Evolutionary conservation across 1,140 invertebrate genomes (phyloP).

Genomic region (Samia ricini): DNA sequence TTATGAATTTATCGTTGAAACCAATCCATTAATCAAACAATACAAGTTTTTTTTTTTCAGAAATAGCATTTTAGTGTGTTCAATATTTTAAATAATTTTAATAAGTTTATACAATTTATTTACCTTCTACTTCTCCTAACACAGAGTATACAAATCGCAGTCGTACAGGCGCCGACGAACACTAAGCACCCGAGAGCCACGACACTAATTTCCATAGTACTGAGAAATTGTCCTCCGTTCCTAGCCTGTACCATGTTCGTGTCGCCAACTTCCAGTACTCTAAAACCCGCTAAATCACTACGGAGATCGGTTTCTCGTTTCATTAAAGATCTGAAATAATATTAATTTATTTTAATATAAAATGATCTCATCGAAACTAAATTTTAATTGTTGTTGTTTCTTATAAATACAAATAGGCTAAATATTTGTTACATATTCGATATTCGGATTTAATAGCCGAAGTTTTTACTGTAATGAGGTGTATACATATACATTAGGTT

Average conservation of each 20-base stretch:
- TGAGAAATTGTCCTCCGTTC: conserved; percentile 57
- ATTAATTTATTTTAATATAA: background rate
- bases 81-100: too few relatives aligned
- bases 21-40: too few relatives aligned
- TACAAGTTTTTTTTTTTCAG: too few relatives aligned
- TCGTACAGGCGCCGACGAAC: conserved; percentile 86
- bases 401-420: too few relatives aligned
- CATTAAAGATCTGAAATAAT: conserved; percentile 77
- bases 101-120: conserved; percentile 6
- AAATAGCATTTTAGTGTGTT: too few relatives aligned
- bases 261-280: conserved; percentile 76
- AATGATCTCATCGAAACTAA: background rate
- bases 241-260: conserved; percentile 52
- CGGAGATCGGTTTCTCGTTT: conserved; percentile 80
- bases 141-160: conserved; percentile 88
- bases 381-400: background rate
- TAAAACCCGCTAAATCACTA: conserved; percentile 79
- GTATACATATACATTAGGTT: background rate
- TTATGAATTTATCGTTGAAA: too few relatives aligned
- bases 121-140: conserved; percentile 82
- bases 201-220: conserved; percentile 88
- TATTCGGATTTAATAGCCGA: background rate
- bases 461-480: background rate
- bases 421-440: too few relatives aligned
- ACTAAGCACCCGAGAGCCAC: conserved; percentile 87